Base-by-base conservation (phyloP, 2,113 vertebrate genomes). In the Turdus rufiventris region DNA sequence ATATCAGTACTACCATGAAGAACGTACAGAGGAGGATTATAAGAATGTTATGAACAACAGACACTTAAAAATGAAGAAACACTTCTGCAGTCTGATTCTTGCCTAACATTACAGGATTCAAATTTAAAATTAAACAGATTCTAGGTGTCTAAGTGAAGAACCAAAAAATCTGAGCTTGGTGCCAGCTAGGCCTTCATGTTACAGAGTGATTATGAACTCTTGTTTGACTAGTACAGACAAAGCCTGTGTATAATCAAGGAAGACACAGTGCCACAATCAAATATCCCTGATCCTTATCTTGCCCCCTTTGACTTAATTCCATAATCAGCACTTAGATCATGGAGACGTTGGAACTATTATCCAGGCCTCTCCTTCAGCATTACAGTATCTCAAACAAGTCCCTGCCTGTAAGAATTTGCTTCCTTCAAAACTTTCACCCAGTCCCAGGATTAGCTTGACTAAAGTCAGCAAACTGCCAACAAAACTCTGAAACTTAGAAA, bases 231-330 rank as follows among this genome's bases (percentile, higher is more conserved):
- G 92, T 57, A 45, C 54, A 87, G 88, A 50, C 90, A 91, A 65
- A 76, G 42, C 48, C 50, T n/a, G 9, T 10, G 5, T 42, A 2
- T 94, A 89, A 53, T 34, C 86, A 72, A 65, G 74, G 40, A 79
- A 93, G 74, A 73, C 25, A 25, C 2, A 5, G 36, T 2, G 7
- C 75, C 40, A 38, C 0, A 3, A 51, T 56, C 57, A 51, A 40
- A 78, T 53, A 68, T 68, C 28, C 10, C 62, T 15, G 38, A 91
- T 87, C 73, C 73, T 95, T 89, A 96, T 91, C 92, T 83, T 50
- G 16, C 26, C 24, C 18, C 47, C 43, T 84, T 54, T 2, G 26
- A 58, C 51, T 91, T 80, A 57, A 89, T 71, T 86, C 36, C 61
- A 34, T 67, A 77, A 84, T 67, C 84, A 67, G 53, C 73, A 63